A percentile compares a stretch with the other conserved stretches of the same genome.
These are phyloP conservation scores for Chlorocebus sabaeus DNA, from an alignment of 2,113 vertebrate species.

Conservation along the genomic window DNA sequence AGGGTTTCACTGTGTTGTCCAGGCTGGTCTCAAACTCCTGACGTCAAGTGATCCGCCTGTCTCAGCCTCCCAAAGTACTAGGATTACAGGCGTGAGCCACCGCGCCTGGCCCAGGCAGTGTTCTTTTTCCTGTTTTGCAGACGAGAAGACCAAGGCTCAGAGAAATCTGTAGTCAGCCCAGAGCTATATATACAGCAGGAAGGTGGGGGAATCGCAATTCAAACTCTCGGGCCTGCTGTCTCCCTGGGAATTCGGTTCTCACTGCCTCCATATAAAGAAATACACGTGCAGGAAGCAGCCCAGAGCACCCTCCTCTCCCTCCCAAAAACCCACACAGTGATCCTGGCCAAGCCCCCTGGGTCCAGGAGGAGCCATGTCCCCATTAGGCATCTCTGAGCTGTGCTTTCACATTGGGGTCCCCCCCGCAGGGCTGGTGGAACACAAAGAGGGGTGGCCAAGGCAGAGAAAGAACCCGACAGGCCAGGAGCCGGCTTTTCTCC, in stretches of 20 bases:
- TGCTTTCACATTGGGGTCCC: not conserved
- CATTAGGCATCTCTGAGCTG: not conserved
- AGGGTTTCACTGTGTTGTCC: too few relatives aligned
- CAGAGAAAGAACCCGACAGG: slow-evolving; percentile 67
- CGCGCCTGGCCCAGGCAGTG: not conserved
- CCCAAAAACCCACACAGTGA: not conserved
- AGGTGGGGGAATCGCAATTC: not conserved
- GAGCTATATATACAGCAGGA: not conserved
- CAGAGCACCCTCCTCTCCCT: not conserved
- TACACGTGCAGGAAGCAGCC: not conserved
- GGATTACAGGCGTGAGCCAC: too few relatives aligned
- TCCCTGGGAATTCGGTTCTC: not conserved
- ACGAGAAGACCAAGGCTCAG: not conserved
- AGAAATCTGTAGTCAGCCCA: not conserved
- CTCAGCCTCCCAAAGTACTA: too few relatives aligned
- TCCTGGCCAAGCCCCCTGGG: not conserved
- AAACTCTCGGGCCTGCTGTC: not conserved
- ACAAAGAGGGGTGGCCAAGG: slow-evolving; percentile 15
- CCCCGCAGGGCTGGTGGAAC: not conserved
- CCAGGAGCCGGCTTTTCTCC: slow-evolving; percentile 72
- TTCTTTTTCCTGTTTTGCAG: not conserved
- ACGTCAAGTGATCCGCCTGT: too few relatives aligned
- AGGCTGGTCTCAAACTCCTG: too few relatives aligned
- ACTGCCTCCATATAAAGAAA: not conserved
- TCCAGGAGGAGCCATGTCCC: not conserved